Base-by-base conservation (phyloP, 1,140 invertebrate genomes). In the Campoletis sonorensis region DNA sequence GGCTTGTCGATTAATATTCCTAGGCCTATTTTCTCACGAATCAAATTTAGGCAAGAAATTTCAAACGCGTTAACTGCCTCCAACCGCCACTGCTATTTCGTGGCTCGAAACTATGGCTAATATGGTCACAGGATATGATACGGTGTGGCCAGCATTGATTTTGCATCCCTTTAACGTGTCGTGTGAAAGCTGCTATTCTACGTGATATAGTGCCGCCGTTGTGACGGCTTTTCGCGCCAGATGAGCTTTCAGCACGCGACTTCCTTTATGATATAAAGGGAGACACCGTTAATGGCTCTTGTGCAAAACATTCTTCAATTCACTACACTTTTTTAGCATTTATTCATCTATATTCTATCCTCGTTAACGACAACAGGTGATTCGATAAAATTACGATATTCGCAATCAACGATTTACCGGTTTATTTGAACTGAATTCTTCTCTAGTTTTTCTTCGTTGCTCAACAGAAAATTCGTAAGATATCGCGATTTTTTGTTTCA, bases 191-290 rank as follows among this genome's bases (percentile, higher is more conserved):
- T 84, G 85, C 85, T 85, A 90, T 89, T 90, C 87, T 78, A 78
- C 85, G 79, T 87, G 85, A 89, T 88, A 91, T 91, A 90, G 87
- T 90, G 85, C 81, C 86, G 83, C 82, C 75, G 82, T 82, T 81
- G 86, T 87, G 85, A 86, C 87, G 84, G 82, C 84, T 85, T 84
- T 83, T 80, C 40, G 73, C 83, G 80, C 86, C 85, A 88, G 89
- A 91, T 89, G 89, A 92, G 87, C 86, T 86, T 61, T 40, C 82
- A 88, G 82, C 90, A 91, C 90, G 91, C 91, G 87, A 92, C 83
- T 81, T 73, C 83, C 87, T 84, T 23, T 64, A 91, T 91, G 88
- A 91, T 88, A 86, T 85, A 89, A 84, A 79, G 68, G 79, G 76
- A 75, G 27, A 16, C 13, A 33, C 1, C 80, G 70, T 80, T 82